These are phyloP conservation scores for Etheostoma spectabile DNA, from an alignment of 2,113 vertebrate genomes.

Conservation along the genomic window DNA sequence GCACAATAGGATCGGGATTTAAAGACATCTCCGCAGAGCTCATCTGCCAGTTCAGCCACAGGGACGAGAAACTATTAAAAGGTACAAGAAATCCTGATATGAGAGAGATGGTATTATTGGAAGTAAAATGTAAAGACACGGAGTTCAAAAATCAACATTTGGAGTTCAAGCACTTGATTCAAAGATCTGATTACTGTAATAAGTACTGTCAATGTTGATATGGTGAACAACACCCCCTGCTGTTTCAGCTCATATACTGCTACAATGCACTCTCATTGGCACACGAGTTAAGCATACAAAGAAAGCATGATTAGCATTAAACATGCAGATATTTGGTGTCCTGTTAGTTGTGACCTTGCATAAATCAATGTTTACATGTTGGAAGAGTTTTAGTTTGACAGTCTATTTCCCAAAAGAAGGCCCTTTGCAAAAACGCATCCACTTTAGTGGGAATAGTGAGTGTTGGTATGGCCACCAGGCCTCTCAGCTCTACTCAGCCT, in stretches of 20 bases:
- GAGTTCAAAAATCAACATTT: neutral
- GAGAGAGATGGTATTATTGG: neutral
- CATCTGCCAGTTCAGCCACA: neutral
- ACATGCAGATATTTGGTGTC: neutral
- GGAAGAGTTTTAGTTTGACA: neutral
- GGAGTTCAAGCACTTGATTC: neutral
- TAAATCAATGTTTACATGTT: neutral
- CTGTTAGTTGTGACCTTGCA: neutral
- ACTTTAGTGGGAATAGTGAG: neutral
- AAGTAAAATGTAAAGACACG: neutral
- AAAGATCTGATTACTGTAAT: neutral
- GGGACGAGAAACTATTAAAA: neutral
- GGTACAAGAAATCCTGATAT: neutral
- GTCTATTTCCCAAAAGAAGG: neutral
- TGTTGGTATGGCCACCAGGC: neutral
- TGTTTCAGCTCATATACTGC: conserved; percentile 16
- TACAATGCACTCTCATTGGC: neutral
- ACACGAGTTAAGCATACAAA: neutral
- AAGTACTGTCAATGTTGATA: neutral
- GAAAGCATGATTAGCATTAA: neutral
- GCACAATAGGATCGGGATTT: conserved; percentile 44
- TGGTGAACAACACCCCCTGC: conserved; percentile 53
- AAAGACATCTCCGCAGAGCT: conserved; percentile 32
- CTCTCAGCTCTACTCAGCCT: neutral
- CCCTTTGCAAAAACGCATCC: neutral